A percentile compares a stretch with the other conserved stretches of the same genome.
phyloP scores from a whole-genome alignment of 1,140 invertebrate genomes.

The Piezodorus guildinii region DNA sequence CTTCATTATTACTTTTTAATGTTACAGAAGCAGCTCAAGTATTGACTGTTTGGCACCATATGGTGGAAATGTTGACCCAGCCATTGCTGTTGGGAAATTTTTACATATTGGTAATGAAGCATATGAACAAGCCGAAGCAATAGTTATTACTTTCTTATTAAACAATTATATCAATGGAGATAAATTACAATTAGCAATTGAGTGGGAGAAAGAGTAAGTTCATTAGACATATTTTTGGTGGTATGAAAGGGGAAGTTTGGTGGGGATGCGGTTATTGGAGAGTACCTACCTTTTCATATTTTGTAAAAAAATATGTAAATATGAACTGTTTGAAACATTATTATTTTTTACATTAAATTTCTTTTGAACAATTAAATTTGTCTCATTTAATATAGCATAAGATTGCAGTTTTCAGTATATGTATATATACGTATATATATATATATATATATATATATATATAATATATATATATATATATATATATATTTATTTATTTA shows the following conservation, averaged over 20 bases:
- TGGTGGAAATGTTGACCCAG: slow-evolving; percentile 83
- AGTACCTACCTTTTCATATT: too few species aligned
- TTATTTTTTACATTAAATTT: background rate
- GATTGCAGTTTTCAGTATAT: too few species aligned
- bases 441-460: too few species aligned
- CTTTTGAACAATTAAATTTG: too few species aligned
- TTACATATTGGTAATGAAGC: slow-evolving; percentile 46
- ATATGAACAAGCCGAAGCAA: slow-evolving; percentile 69
- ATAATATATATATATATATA: too few species aligned
- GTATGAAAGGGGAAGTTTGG: too few species aligned
- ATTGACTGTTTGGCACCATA: slow-evolving; percentile 69
- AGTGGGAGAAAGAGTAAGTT: slow-evolving; percentile 73
- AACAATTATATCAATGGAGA: slow-evolving; percentile 72
- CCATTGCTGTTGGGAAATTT: slow-evolving; percentile 87
- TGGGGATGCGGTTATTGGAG: too few species aligned
- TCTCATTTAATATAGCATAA: too few species aligned
- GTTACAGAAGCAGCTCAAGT: slow-evolving; percentile 55
- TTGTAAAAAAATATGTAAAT: too few species aligned
- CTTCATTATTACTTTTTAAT: background rate
- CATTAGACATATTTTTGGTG: background rate
- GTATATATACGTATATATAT: too few species aligned
- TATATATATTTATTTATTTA: background rate
- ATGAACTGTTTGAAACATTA: background rate
- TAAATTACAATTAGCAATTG: slow-evolving; percentile 55
- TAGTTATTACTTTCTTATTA: slow-evolving; percentile 84